These are phyloP conservation scores for Caloenas nicobarica DNA, from an alignment of 2,113 vertebrate genomes.

Conservation along the genomic window DNA sequence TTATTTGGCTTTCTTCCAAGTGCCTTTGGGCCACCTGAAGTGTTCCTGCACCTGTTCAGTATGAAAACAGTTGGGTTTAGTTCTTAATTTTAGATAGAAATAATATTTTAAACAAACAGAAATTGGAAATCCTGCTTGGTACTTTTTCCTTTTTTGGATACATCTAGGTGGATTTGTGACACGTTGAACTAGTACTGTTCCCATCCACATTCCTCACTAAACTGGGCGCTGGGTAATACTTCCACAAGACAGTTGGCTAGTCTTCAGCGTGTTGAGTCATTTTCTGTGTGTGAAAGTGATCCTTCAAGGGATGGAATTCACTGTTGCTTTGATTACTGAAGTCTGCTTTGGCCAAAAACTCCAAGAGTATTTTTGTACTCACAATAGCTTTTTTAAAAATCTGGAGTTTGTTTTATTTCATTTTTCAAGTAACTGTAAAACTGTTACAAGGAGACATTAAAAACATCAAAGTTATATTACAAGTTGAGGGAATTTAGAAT, in stretches of 20 bases:
- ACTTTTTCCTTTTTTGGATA: background rate
- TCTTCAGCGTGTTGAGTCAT: background rate
- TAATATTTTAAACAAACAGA: background rate
- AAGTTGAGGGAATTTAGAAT: background rate
- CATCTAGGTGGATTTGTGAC: background rate
- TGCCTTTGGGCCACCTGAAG: background rate
- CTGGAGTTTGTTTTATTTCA: background rate
- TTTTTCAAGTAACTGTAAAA: background rate
- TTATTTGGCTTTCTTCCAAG: background rate
- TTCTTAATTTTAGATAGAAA: background rate
- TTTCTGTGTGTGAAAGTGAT: background rate
- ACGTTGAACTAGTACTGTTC: background rate
- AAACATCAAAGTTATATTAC: background rate
- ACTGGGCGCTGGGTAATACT: background rate
- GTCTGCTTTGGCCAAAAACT: background rate
- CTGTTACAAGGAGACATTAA: background rate
- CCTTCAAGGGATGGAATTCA: background rate
- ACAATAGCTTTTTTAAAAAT: background rate
- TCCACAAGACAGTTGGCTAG: background rate
- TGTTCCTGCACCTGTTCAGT: background rate
- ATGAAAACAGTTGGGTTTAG: background rate
- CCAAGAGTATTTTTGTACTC: background rate
- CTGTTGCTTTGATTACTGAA: background rate
- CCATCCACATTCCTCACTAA: fast-evolving
- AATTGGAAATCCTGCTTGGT: background rate